Evolutionary conservation across 2,797 vertebrate species (phyloP).

Genomic region (Sylvia borin): DNA sequence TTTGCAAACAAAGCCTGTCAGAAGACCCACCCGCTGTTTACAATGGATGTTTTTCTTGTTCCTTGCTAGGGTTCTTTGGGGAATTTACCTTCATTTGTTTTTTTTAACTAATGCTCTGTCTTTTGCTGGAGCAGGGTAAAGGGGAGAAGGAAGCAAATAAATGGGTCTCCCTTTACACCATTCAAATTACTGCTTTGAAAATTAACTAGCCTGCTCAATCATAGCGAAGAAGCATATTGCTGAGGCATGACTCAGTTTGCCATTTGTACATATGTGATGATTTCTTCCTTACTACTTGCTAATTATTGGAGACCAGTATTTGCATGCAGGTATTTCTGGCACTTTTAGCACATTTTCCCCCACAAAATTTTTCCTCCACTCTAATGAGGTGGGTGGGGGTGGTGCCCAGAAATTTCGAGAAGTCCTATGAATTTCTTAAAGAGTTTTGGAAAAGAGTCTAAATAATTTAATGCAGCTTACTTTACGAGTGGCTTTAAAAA

Average conservation of each 20-base stretch:
- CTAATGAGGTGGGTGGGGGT: not conserved
- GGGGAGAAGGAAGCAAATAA: constrained; percentile 34
- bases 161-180: constrained; percentile 10
- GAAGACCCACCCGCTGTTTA: constrained; percentile 79
- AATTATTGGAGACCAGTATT: not conserved
- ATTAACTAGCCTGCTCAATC: not conserved
- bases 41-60: constrained; percentile 76
- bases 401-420: not conserved
- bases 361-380: not conserved
- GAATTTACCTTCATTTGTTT: constrained; percentile 75
- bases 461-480: not conserved
- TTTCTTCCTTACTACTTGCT: constrained; percentile 2
- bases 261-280: not conserved
- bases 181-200: constrained; percentile 45
- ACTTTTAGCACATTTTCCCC: not conserved
- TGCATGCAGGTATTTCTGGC: not conserved
- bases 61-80: constrained; percentile 65
- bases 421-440: not conserved
- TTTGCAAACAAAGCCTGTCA: constrained; percentile 81
- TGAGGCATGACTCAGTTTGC: not conserved
- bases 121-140: not conserved
- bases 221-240: not conserved
- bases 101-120: constrained; percentile 72
- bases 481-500: not conserved
- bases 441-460: not conserved